phyloP scores from a whole-genome alignment of 2,113 vertebrate genomes.

The Puffinus mauretanicus region DNA sequence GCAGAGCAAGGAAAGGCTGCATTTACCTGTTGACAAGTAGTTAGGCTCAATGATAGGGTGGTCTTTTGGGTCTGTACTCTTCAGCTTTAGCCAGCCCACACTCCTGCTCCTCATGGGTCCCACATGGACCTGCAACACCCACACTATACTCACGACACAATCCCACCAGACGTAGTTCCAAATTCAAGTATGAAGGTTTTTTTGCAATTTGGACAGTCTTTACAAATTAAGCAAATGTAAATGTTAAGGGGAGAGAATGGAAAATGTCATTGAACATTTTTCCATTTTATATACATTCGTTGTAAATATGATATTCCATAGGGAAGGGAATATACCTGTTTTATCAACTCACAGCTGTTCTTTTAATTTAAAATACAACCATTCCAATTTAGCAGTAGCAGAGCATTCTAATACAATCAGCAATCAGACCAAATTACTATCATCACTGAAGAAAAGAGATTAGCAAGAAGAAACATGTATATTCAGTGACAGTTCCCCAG shows the following conservation, averaged over 20 bases:
- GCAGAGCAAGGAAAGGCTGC: not conserved
- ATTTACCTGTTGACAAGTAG: constrained; percentile 90
- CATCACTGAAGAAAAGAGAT: not conserved
- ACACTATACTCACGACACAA: not conserved
- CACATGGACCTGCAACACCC: constrained; percentile 84
- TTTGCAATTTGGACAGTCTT: not conserved
- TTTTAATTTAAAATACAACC: not conserved
- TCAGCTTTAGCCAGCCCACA: constrained; percentile 90
- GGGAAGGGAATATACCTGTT: not conserved
- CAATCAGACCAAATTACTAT: not conserved
- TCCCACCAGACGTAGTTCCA: not conserved
- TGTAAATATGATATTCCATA: not conserved
- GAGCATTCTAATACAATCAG: not conserved
- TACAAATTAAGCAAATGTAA: not conserved
- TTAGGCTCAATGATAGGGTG: constrained; percentile 93
- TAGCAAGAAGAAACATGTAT: not conserved
- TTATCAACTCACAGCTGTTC: not conserved
- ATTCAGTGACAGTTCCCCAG: not conserved
- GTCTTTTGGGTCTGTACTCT: constrained; percentile 82
- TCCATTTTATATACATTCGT: not conserved
- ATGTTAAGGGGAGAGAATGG: not conserved
- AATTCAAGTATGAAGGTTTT: not conserved
- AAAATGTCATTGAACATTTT: not conserved
- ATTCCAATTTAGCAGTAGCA: not conserved
- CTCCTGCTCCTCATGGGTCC: constrained; percentile 91